These are phyloP conservation scores for Triplophysa bombifrons DNA, from an alignment of 2,797 vertebrate species.

Conservation along the genomic window DNA sequence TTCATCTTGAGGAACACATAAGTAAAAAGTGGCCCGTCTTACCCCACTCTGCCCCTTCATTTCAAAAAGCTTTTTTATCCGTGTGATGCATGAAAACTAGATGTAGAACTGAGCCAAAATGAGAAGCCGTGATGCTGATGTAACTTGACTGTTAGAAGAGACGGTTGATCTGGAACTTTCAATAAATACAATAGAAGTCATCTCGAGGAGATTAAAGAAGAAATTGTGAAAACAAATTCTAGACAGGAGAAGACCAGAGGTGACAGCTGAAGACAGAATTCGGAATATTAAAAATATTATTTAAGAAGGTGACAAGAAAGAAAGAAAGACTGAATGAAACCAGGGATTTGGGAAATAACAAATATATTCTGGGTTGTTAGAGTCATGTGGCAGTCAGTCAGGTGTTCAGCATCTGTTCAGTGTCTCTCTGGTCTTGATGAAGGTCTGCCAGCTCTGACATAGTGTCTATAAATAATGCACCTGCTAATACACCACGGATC, in stretches of 20 bases:
- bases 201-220: neutral
- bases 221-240: neutral
- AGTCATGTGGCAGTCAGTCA: neutral
- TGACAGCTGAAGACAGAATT: constrained; percentile 2
- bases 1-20: too few species aligned
- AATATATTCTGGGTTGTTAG: neutral
- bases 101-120: neutral
- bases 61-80: neutral
- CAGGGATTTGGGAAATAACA: neutral
- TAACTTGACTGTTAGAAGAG: neutral
- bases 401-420: constrained; percentile 9
- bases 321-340: neutral
- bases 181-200: neutral
- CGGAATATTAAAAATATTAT: neutral
- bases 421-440: constrained; percentile 3
- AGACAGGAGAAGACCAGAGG: neutral
- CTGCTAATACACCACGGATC: neutral
- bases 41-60: too few species aligned
- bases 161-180: neutral
- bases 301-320: neutral
- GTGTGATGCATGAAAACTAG: neutral
- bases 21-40: too few species aligned
- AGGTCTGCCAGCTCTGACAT: neutral
- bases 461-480: neutral
- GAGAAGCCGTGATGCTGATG: neutral